Conservation (phyloP, 2,113 vertebrate species). For the Otolemur garnettii region DNA sequence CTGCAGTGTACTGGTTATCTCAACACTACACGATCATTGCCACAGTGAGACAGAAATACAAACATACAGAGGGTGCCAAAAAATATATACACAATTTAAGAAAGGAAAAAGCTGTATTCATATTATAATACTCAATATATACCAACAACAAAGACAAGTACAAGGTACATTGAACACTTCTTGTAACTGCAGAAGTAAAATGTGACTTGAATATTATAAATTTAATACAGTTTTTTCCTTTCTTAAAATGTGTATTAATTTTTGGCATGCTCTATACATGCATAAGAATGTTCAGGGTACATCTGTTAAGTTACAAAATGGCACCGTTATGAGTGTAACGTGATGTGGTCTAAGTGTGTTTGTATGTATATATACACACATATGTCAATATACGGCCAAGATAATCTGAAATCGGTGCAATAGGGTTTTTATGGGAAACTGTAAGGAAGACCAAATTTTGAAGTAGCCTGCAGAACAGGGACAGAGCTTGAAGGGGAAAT, state of each 20-base stretch:
- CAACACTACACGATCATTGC: neutral
- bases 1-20: neutral
- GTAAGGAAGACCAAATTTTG: neutral
- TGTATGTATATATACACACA: neutral
- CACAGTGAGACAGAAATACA: neutral
- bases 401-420: conserved; percentile 30
- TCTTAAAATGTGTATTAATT: no score
- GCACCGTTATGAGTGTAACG: neutral
- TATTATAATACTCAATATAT: no score
- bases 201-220: no score
- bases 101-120: no score
- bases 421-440: neutral
- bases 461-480: neutral
- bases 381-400: neutral
- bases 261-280: neutral
- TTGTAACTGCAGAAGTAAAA: no score
- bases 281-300: neutral
- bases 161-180: no score
- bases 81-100: no score
- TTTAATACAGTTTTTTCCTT: no score
- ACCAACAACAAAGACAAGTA: no score
- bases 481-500: neutral
- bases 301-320: conserved; percentile 7
- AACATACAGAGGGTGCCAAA: no score
- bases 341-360: neutral